Conservation (phyloP, 2,797 vertebrate genomes). For the Macrochelys suwanniensis region DNA sequence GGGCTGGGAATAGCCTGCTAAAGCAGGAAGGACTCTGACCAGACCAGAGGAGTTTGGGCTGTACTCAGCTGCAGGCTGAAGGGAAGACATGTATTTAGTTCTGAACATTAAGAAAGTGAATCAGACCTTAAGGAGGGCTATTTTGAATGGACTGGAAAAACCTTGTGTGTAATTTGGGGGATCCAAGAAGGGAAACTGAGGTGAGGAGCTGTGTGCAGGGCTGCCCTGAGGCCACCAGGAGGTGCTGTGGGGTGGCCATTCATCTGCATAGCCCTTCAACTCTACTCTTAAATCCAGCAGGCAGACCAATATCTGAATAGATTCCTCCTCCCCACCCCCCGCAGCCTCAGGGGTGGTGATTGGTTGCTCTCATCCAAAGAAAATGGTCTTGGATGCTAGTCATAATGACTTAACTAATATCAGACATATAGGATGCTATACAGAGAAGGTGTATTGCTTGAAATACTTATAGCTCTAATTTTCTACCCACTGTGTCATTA, state of each 20-base stretch:
- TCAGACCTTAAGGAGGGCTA: background rate
- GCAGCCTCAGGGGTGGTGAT: background rate
- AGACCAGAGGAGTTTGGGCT: background rate
- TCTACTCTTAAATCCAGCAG: background rate
- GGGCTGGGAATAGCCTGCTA: background rate
- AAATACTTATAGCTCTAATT: background rate
- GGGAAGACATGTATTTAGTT: background rate
- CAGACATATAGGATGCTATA: background rate
- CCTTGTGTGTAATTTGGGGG: background rate
- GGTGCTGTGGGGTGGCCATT: background rate
- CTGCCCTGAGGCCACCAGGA: background rate
- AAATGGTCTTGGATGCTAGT: background rate
- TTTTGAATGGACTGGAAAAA: background rate
- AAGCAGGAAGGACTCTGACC: background rate
- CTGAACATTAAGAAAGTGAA: background rate
- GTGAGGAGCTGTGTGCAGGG: background rate
- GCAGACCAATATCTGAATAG: background rate
- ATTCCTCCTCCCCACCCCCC: background rate
- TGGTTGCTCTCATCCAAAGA: background rate
- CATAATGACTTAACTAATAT: background rate
- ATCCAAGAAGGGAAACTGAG: background rate
- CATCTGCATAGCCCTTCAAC: background rate
- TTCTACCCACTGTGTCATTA: accelerated
- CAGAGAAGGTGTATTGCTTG: background rate
- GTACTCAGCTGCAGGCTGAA: background rate